A percentile compares a stretch with the other conserved stretches of the same genome.
These are phyloP conservation scores for Anarsia innoxiella DNA, from an alignment of 2,888 invertebrate species.

Conservation along the genomic window DNA sequence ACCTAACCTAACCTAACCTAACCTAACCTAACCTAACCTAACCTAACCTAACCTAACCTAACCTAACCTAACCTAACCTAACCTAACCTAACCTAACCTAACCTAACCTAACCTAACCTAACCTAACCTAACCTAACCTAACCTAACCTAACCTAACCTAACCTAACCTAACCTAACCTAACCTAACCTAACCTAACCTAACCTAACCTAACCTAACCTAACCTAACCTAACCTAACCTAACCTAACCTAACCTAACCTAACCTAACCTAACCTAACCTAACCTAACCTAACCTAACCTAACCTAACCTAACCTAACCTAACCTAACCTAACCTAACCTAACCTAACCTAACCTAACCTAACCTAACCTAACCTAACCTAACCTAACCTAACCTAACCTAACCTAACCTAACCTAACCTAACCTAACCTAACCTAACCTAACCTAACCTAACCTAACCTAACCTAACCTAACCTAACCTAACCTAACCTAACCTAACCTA, in stretches of 20 bases:
- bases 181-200: conserved; percentile 14
- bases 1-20: conserved; percentile 19
- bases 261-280: conserved; percentile 12
- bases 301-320: conserved; percentile 14
- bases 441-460: conserved; percentile 14
- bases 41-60: conserved; percentile 17
- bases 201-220: conserved; percentile 14
- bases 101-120: conserved; percentile 12
- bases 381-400: conserved; percentile 13
- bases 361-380: conserved; percentile 13
- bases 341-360: conserved; percentile 14
- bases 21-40: conserved; percentile 17
- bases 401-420: conserved; percentile 12
- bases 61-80: conserved; percentile 16
- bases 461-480: conserved; percentile 14
- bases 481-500: conserved; percentile 11
- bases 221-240: conserved; percentile 12
- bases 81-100: conserved; percentile 14
- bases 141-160: conserved; percentile 10
- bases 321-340: conserved; percentile 11
- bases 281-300: conserved; percentile 11
- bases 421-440: conserved; percentile 13
- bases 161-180: conserved; percentile 13
- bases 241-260: conserved; percentile 13
- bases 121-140: conserved; percentile 12